phyloP scores from a whole-genome alignment of 2,797 vertebrate genomes.

The Pangasius macronema region DNA sequence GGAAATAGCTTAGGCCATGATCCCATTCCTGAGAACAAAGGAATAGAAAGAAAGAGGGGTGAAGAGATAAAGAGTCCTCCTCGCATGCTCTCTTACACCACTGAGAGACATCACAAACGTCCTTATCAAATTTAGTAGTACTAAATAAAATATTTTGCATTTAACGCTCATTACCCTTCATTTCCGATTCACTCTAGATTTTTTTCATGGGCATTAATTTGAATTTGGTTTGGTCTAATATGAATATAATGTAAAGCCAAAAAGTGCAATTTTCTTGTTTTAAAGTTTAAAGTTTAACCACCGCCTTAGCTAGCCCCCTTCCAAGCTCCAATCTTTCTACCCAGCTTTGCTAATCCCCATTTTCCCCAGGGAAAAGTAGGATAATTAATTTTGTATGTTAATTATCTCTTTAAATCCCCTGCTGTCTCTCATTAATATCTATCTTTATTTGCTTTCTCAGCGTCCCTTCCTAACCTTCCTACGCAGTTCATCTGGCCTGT shows the following conservation, averaged over 20 bases:
- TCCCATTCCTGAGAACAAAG: constrained; percentile 54
- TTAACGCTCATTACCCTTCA: background rate
- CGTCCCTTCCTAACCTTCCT: background rate
- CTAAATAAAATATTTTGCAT: background rate
- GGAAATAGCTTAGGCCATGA: constrained; percentile 40
- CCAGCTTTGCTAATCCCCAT: background rate
- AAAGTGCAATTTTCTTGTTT: background rate
- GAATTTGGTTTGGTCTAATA: background rate
- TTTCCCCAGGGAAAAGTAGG: background rate
- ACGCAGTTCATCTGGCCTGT: background rate
- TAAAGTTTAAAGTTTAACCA: background rate
- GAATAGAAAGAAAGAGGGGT: constrained; percentile 48
- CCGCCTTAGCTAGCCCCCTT: background rate
- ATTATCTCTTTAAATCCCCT: background rate
- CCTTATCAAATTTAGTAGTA: background rate
- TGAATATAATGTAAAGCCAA: too few relatives aligned
- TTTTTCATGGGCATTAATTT: background rate
- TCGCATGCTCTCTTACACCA: constrained; percentile 43
- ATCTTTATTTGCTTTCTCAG: background rate
- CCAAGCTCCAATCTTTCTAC: too few relatives aligned
- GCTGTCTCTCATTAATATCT: background rate
- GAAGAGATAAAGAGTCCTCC: constrained; percentile 31
- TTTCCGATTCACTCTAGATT: background rate
- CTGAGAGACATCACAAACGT: constrained; percentile 8
- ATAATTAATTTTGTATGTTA: background rate